Evolutionary conservation across 1,140 invertebrate species (phyloP), one percentile per base, ranked within the genome.

Genomic region (Drosophila fuyamai): DNA sequence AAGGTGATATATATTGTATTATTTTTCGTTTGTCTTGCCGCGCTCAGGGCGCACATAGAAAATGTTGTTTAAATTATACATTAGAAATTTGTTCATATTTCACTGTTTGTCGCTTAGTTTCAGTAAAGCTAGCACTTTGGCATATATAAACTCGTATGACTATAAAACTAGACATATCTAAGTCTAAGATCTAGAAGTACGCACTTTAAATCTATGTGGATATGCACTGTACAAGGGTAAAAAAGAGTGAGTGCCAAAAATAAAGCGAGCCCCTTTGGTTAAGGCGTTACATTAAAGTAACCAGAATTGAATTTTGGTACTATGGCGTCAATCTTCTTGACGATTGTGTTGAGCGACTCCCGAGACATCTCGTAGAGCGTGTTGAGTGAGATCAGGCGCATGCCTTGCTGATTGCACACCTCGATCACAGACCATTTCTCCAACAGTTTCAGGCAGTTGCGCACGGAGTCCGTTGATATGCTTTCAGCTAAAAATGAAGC

Each of bases 361-460:
- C 76, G 77, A n/a, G 86, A 81, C 76, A 86, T 84, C 53, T 92
- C 91, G 61, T 92, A 92, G 4, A 91, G 77, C 16, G 75, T 79
- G 29, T 80, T 84, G 27, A 92, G 76, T 51, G 91, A 83, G 73
- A 92, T 76, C 55, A 92, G 56, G 63, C 92, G 83, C 73, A 92
- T 56, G 65, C 92, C 92, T 32, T 92, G 94, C 73, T 95, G 94
- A 14, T 94, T 93, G 88, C 95, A 94, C 88, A 95, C 94, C 59
- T 97, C 96, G 29, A 97, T 85, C 12, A 97, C 94, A 58, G 95
- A 94, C 95, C 96, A 96, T 72, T 96, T 95, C 81, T 97, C 94
- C 44, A 97, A 95, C 2, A 97, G 82, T 75, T 96, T 96, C 9
- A 97, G 90, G 41, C 96, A 96, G 93, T 97, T 97, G 83, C 95